Conservation (phyloP, 2,888 invertebrate genomes). For the Holacanthella duospinosa region DNA sequence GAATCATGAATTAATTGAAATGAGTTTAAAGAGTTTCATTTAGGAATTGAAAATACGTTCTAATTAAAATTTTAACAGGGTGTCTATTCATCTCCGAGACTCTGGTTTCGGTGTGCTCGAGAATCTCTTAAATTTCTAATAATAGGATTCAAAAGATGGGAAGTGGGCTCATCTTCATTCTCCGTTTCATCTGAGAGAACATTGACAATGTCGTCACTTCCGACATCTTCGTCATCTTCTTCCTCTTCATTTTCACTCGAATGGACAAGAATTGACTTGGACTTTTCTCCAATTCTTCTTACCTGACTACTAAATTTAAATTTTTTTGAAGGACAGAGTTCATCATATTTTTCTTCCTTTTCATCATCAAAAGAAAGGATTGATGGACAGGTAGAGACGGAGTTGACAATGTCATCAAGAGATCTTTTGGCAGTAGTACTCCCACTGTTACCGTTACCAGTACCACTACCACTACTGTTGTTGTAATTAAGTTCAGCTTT, state of each 20-base stretch:
- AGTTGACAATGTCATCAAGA: neutral
- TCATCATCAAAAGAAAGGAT: constrained; percentile 1
- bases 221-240: constrained; percentile 21
- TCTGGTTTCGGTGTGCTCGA: constrained; percentile 7
- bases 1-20: neutral
- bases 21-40: neutral
- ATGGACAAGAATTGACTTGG: neutral
- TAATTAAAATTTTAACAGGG: constrained; percentile 1
- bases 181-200: constrained; percentile 26
- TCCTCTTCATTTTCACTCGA: constrained; percentile 4
- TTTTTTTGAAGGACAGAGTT: neutral
- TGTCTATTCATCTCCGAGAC: constrained; percentile 7
- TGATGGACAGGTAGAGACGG: neutral
- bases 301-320: neutral
- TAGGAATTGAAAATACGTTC: neutral
- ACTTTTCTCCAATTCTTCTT: neutral
- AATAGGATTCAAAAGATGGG: constrained; percentile 1
- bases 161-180: constrained; percentile 1
- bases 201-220: constrained; percentile 29
- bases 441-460: neutral
- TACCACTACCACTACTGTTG: neutral
- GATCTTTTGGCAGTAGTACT: neutral
- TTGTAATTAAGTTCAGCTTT: constrained; percentile 1
- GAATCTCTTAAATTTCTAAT: constrained; percentile 3
- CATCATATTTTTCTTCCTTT: neutral